A percentile compares a stretch with the other conserved stretches of the same genome.
Conservation (phyloP, 1,140 invertebrate species). For the Penaeus vannamei region DNA sequence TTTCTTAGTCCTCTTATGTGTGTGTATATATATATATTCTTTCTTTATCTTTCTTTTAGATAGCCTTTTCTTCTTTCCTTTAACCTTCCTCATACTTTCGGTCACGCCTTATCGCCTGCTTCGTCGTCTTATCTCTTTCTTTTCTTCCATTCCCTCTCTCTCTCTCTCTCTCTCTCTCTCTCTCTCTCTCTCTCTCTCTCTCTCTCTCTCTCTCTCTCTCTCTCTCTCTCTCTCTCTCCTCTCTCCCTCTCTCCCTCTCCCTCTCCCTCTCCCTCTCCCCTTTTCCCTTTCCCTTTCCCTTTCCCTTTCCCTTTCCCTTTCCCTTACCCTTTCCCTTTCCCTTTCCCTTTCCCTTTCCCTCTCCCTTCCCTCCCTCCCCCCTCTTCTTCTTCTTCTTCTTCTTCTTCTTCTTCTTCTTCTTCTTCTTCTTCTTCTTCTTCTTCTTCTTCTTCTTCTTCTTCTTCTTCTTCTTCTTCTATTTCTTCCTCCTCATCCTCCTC, state of each 20-base stretch:
- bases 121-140: not conserved
- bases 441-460: not conserved
- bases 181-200: not conserved
- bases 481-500: not conserved
- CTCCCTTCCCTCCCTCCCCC: not conserved
- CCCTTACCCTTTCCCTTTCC: not conserved
- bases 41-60: not conserved
- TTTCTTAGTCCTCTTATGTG: not conserved
- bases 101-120: not conserved
- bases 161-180: not conserved
- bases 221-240: conserved; percentile 34
- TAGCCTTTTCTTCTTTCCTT: not conserved
- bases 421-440: not conserved
- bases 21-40: not conserved
- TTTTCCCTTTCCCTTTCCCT: not conserved
- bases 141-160: too few relatives aligned
- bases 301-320: not conserved
- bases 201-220: not conserved
- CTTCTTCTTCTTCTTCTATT: not conserved
- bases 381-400: not conserved
- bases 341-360: conserved; percentile 18
- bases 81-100: not conserved
- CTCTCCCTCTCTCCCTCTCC: not conserved
- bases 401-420: not conserved
- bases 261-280: not conserved